Base-by-base conservation (phyloP, 1,140 invertebrate genomes). In the Solen grandis region DNA sequence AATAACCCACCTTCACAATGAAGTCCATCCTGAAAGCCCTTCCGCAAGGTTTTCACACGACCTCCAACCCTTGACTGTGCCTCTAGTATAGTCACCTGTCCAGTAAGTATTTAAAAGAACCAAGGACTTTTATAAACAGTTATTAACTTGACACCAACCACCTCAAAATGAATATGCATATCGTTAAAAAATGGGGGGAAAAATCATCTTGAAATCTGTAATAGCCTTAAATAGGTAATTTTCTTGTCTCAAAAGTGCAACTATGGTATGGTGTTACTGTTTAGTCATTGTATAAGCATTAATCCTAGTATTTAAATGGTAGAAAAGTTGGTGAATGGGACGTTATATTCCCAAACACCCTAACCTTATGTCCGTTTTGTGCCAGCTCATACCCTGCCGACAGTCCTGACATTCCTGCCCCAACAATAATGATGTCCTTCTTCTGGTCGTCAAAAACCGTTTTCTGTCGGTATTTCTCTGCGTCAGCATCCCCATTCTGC, bases 1-100 rank as follows among this genome's bases (percentile, higher is more conserved):
- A n/a, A n/a, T n/a, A n/a, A n/a, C n/a, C n/a, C n/a, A 68, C 75
- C 75, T 66, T 78, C 75, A n/a, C 5, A 14, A 35, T 78, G 52
- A 0, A 66, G 36, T 22, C 63, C 62, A 41, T 50, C 31, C 35
- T 25, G 22, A 35, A 78, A 78, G 22, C 52, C 62, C 31, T 78
- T 29, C 25, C 41, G 41, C 29, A 78, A 19, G 19, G 75, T 78
- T 46, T 78, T 68, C 14, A 78, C 41, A 14, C 75, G 25, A 22
- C 75, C 75, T 2, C 75, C 75, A 36, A 68, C 75, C 2, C 52
- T 31, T 2, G 36, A 25, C 27, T 66, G 52, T 27, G 33, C 25
- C 41, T 78, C 75, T 22, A 78, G 46, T 22, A 78, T 78, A 22
- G 63, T 68, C 2, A 68, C 63, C 75, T 78, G 55, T 2, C 27